Base-by-base conservation (phyloP, 2,797 vertebrate species). In the Dromococcyx pavoninus region DNA sequence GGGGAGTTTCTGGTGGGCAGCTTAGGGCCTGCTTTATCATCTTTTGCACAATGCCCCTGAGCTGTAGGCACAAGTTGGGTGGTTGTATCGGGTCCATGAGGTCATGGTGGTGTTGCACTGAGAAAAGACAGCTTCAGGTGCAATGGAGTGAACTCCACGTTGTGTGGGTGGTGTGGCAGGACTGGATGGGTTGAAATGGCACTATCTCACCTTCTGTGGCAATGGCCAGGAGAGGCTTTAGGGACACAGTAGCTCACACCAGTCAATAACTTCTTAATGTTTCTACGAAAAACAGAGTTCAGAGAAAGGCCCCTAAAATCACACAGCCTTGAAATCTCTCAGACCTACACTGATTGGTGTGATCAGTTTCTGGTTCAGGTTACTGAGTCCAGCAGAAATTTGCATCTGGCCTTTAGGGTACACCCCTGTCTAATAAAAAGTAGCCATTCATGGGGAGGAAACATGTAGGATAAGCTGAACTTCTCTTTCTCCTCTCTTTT, bases 121-220 rank as follows among this genome's bases (percentile, higher is more conserved):
- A 11, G 35, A 88, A 50, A 83, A 62, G 14, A 24, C 28, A 56
- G 21, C 23, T 37, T 50, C 33, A 57, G 12, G 35, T 50, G 17
- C 35, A n/a, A 13, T 9, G 35, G 50, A 28, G 25, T 23, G 30
- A 67, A 41, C 6, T 18, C 30, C 25, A 4, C 1, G 0, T 51
- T 1, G 1, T 17, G 15, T 27, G 14, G 17, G 18, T 50, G 74
- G 7, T 51, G 54, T 61, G 24, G 22, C 13, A 51, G 64, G 51
- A 46, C 28, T 15, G 18, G 7, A 11, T 46, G 23, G n/a, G n/a
- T 53, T 75, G 50, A 75, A 64, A 57, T 18, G 14, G 5, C 24
- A 33, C 43, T 17, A 18, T 19, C 6, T 7, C 24, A 39, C 11
- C 9, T 33, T 21, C 37, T 62, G 14, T 33, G 32, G 24, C 23